phyloP scores from a whole-genome alignment of 1,140 invertebrate species.

The Atta texana region DNA sequence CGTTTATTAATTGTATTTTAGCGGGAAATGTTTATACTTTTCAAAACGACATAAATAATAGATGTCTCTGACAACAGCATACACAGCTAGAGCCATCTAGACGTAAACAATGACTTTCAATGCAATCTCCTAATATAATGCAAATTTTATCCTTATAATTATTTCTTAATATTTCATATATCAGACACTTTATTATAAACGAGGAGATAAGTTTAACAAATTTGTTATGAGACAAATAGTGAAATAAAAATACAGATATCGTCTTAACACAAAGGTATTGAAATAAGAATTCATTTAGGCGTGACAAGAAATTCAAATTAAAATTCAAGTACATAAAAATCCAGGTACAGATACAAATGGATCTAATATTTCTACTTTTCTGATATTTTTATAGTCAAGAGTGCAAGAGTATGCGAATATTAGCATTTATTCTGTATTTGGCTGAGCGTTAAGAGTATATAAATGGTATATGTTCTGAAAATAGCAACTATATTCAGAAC shows the following conservation, averaged over 20 bases:
- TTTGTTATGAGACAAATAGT: slow-evolving; percentile 26
- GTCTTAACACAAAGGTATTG: slow-evolving; percentile 10
- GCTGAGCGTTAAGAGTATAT: slow-evolving; percentile 91
- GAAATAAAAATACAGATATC: slow-evolving; percentile 2
- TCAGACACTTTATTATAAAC: not conserved
- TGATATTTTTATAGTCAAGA: slow-evolving; percentile 57
- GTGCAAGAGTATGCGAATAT: slow-evolving; percentile 19
- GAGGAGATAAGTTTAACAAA: slow-evolving; percentile 30
- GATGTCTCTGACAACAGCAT: no score
- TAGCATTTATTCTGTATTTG: slow-evolving; percentile 88
- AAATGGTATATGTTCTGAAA: slow-evolving; percentile 89
- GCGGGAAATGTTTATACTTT: no score
- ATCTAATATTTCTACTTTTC: slow-evolving; percentile 53
- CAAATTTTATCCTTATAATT: not conserved
- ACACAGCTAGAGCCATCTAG: no score
- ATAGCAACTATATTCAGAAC: slow-evolving; percentile 91
- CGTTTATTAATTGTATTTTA: no score
- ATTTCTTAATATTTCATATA: not conserved
- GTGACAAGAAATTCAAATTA: slow-evolving; percentile 15
- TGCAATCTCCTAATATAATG: no score
- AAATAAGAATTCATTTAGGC: slow-evolving; percentile 13
- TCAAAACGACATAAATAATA: no score
- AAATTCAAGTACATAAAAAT: slow-evolving; percentile 36
- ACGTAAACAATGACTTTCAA: no score
- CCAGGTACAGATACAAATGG: slow-evolving; percentile 24